A percentile compares a stretch with the other conserved stretches of the same genome.
These are phyloP conservation scores for Cnemophilus loriae DNA, from an alignment of 2,113 vertebrate species.

Conservation along the genomic window DNA sequence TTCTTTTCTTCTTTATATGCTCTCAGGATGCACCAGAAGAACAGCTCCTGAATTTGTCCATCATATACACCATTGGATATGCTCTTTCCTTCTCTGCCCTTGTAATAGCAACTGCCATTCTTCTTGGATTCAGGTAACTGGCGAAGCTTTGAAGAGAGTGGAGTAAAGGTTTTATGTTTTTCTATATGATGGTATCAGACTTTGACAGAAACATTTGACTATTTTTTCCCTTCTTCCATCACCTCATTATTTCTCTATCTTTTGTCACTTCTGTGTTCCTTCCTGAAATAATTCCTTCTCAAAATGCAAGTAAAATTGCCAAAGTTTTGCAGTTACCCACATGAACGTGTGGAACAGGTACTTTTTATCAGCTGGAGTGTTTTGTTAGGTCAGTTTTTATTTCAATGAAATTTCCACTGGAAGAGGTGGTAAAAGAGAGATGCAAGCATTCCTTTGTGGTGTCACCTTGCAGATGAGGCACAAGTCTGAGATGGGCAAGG, in stretches of 20 bases:
- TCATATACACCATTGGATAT: constrained; percentile 81
- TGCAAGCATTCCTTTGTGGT: not conserved
- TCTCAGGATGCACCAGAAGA: constrained; percentile 69
- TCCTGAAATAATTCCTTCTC: not conserved
- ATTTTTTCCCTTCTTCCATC: not conserved
- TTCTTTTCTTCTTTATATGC: constrained; percentile 4
- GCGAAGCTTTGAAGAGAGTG: not conserved
- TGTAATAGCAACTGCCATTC: constrained; percentile 76
- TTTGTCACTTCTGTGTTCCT: not conserved
- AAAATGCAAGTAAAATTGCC: not conserved
- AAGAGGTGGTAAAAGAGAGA: not conserved
- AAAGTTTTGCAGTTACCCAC: not conserved
- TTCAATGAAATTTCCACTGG: not conserved
- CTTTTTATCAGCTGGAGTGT: not conserved
- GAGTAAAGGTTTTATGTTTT: not conserved
- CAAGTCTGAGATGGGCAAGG: not conserved
- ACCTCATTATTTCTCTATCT: not conserved
- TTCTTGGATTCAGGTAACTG: constrained; percentile 81
- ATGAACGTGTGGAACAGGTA: not conserved
- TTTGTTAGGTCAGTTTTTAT: not conserved
- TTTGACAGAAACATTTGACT: not conserved
- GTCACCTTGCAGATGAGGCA: not conserved
- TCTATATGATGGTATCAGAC: not conserved
- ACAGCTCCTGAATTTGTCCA: constrained; percentile 72
- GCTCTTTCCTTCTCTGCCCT: constrained; percentile 79